Percentiles rank a stretch among this genome's conserved stretches.
These are phyloP conservation scores for Hippocampus abdominalis DNA, from an alignment of 2,113 vertebrate genomes.

Conservation along the genomic window DNA sequence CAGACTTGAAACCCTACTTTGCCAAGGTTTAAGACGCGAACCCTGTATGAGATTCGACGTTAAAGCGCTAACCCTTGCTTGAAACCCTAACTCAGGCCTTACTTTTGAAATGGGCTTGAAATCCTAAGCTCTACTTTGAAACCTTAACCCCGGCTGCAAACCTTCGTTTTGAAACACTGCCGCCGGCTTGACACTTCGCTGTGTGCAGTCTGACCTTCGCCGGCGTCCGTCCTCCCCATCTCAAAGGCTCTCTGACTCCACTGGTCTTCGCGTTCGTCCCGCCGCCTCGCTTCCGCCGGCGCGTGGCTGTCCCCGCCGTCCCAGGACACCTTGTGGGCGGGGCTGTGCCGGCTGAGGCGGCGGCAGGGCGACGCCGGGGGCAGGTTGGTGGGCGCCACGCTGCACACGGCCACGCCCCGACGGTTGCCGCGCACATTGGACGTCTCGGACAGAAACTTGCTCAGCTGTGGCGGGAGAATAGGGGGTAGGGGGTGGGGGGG, in stretches of 20 bases:
- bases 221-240: conserved; percentile 53
- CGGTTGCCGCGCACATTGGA: conserved; percentile 79
- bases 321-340: conserved; percentile 88
- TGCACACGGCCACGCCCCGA: conserved; percentile 91
- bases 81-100: too few species aligned
- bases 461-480: conserved; percentile 72
- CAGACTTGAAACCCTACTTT: too few species aligned
- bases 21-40: too few species aligned
- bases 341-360: conserved; percentile 76
- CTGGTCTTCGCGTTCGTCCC: conserved; percentile 58
- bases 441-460: conserved; percentile 84
- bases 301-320: conserved; percentile 75
- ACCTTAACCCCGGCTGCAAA: too few species aligned
- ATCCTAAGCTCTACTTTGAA: too few species aligned
- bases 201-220: conserved; percentile 24
- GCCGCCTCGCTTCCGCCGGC: conserved; percentile 42
- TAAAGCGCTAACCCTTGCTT: too few species aligned
- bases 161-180: too few species aligned
- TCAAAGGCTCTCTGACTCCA: conserved; percentile 67
- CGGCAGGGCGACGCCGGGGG: conserved; percentile 77
- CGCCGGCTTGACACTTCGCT: background rate
- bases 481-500: too few species aligned
- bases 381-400: conserved; percentile 92
- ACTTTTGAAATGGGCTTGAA: too few species aligned
- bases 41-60: too few species aligned